Evolutionary conservation across 2,113 vertebrate genomes (phyloP).

Genomic region (Callipepla squamata): DNA sequence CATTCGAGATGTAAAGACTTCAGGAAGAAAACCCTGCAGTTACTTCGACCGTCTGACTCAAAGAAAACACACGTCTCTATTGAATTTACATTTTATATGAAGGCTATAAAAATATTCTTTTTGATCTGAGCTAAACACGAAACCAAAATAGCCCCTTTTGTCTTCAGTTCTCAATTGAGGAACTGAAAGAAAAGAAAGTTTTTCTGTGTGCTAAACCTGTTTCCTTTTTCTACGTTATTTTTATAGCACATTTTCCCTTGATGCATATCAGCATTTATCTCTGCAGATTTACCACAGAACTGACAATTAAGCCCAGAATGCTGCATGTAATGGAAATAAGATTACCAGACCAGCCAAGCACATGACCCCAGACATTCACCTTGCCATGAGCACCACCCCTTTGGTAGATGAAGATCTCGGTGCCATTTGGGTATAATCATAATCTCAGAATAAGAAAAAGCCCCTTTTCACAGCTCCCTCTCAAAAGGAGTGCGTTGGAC

Average conservation of each 20-base stretch:
- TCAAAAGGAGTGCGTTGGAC: not conserved
- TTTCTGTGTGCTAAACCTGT: not conserved
- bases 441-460: not conserved
- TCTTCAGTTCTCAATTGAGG: not conserved
- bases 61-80: not conserved
- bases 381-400: not conserved
- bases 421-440: not conserved
- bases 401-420: not conserved
- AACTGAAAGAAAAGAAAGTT: not conserved
- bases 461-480: not conserved
- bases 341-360: not conserved
- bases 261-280: not conserved
- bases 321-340: rapidly evolving
- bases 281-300: not conserved
- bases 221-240: not conserved
- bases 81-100: not conserved
- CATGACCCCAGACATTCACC: rapidly evolving
- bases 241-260: not conserved
- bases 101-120: not conserved
- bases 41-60: not conserved
- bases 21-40: not conserved
- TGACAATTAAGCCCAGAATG: not conserved
- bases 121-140: not conserved
- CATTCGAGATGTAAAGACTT: no score
- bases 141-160: not conserved